Conservation (phyloP, 2,797 vertebrate species). For the Coendou prehensilis region DNA sequence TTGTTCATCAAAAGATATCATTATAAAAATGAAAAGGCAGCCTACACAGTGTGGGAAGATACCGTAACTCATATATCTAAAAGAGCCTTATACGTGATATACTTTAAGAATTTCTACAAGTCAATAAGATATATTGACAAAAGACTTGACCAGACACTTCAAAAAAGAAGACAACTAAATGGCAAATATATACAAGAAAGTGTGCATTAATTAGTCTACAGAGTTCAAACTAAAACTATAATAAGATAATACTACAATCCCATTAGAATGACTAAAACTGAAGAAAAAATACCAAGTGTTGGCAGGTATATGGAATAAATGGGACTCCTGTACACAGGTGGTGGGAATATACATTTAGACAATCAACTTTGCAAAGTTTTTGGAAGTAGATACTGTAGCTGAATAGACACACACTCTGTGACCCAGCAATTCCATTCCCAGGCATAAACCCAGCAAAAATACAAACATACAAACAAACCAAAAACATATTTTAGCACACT, state of each 20-base stretch:
- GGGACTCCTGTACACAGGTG: neutral
- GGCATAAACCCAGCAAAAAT: neutral
- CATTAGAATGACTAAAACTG: conserved; percentile 11
- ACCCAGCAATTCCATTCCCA: neutral
- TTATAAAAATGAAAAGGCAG: conserved; percentile 54
- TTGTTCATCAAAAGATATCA: conserved; percentile 57
- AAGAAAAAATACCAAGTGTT: neutral
- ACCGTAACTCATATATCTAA: conserved; percentile 23
- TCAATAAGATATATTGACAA: neutral
- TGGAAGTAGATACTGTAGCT: neutral
- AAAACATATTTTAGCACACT: neutral
- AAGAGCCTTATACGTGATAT: conserved; percentile 9
- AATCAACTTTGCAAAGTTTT: conserved; percentile 1
- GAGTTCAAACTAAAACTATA: conserved; percentile 35
- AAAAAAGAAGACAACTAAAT: neutral
- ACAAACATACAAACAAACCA: neutral
- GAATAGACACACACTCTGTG: neutral
- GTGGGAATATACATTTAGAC: neutral
- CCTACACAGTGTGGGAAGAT: conserved; percentile 37
- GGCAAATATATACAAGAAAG: neutral
- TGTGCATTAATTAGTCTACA: neutral
- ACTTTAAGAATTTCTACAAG: neutral
- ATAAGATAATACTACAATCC: neutral
- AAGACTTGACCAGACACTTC: neutral
- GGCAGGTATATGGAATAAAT: neutral